phyloP scores from a whole-genome alignment of 2,888 invertebrate species.

The Thumatha senex region DNA sequence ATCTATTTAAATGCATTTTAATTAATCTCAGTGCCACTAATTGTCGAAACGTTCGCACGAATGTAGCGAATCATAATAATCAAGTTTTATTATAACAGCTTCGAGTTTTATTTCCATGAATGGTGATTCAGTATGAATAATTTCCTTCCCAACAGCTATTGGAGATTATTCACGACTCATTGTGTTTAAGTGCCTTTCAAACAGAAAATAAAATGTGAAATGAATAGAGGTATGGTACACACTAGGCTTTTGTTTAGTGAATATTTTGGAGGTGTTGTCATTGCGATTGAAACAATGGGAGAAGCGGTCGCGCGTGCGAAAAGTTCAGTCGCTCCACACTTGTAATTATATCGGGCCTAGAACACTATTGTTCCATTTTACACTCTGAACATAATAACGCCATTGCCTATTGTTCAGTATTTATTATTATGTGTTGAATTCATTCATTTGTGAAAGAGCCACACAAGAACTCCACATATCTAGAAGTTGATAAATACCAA shows the following conservation, averaged over 20 bases:
- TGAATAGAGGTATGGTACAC: slow-evolving; percentile 47
- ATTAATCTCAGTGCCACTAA: slow-evolving; percentile 54
- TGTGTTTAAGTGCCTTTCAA: slow-evolving; percentile 67
- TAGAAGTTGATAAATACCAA: too few species aligned
- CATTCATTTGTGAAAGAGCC: slow-evolving; percentile 4
- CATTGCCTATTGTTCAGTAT: slow-evolving; percentile 21
- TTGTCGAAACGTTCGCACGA: slow-evolving; percentile 47
- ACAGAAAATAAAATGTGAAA: slow-evolving; percentile 64
- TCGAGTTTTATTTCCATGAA: slow-evolving; percentile 57
- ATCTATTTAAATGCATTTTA: slow-evolving; percentile 55
- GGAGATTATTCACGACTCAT: slow-evolving; percentile 73
- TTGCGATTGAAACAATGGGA: slow-evolving; percentile 54
- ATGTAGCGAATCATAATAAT: slow-evolving; percentile 62
- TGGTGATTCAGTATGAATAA: slow-evolving; percentile 55
- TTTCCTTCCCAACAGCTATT: slow-evolving; percentile 64
- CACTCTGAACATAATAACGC: slow-evolving; percentile 10
- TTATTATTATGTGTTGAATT: slow-evolving; percentile 5
- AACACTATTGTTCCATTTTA: slow-evolving; percentile 19
- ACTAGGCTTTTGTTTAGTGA: slow-evolving; percentile 60
- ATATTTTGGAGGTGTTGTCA: slow-evolving; percentile 66
- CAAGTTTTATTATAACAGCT: slow-evolving; percentile 57
- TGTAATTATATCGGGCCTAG: slow-evolving; percentile 22
- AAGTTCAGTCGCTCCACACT: slow-evolving; percentile 30
- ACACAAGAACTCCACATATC: not conserved
- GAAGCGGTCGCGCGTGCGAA: slow-evolving; percentile 33